Evolutionary conservation across 1,140 invertebrate species (phyloP).

Genomic region (Maniola jurtina): DNA sequence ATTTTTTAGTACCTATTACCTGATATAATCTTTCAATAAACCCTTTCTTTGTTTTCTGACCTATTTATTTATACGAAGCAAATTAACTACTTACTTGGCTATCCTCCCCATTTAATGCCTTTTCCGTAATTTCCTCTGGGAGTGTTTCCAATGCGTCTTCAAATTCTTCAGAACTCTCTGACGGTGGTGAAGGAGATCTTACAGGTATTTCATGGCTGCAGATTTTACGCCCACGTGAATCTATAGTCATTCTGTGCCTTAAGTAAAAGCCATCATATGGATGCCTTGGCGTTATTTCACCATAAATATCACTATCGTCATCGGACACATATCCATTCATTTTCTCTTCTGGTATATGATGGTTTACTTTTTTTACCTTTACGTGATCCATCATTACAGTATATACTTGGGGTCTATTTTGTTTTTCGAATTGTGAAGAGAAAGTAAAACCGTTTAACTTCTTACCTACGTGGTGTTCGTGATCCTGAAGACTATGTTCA

Average conservation of each 20-base stretch:
- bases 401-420: conserved; percentile 27
- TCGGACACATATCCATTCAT: conserved; percentile 52
- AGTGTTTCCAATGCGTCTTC: conserved; percentile 34
- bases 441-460: conserved; percentile 13
- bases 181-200: conserved; percentile 46
- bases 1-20: background rate
- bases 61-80: conserved; percentile 16
- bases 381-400: conserved; percentile 49
- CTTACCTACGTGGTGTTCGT: conserved; percentile 6
- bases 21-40: conserved; percentile 3
- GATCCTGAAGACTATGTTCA: conserved; percentile 22
- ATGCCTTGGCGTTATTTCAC: conserved; percentile 69
- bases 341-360: conserved; percentile 26
- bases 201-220: conserved; percentile 70
- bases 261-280: conserved; percentile 76
- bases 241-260: conserved; percentile 63
- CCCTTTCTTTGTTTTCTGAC: conserved; percentile 25
- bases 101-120: conserved; percentile 32
- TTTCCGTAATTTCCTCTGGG: conserved; percentile 20
- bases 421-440: conserved; percentile 17
- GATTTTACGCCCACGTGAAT: conserved; percentile 64
- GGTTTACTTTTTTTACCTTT: conserved; percentile 33
- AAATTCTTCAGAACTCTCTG: conserved; percentile 36
- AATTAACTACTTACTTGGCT: conserved; percentile 55
- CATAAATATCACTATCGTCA: conserved; percentile 48